These are phyloP conservation scores for Lycodopsis pacificus DNA, from an alignment of 2,797 vertebrate species.

Conservation along the genomic window DNA sequence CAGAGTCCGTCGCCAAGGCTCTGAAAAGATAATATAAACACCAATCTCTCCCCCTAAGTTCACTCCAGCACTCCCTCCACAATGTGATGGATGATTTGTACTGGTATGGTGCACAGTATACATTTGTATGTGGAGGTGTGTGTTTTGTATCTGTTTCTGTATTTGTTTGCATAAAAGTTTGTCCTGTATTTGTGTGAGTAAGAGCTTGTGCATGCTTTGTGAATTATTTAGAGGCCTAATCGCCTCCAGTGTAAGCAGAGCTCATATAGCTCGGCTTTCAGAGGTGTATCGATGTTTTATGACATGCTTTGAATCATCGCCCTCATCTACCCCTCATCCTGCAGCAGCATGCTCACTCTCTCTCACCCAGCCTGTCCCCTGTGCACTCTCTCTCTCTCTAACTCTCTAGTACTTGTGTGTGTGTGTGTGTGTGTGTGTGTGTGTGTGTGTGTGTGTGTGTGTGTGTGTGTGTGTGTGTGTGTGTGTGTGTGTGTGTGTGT, in stretches of 20 bases:
- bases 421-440: slow-evolving; percentile 24
- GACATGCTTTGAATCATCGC: slow-evolving; percentile 72
- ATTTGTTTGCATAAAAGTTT: slow-evolving; percentile 32
- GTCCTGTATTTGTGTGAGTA: slow-evolving; percentile 35
- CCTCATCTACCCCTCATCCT: slow-evolving; percentile 51
- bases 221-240: slow-evolving; percentile 77
- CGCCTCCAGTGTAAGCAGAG: slow-evolving; percentile 59
- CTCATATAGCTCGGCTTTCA: slow-evolving; percentile 45
- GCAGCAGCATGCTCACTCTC: slow-evolving; percentile 33
- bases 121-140: not conserved
- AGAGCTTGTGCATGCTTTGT: slow-evolving; percentile 33
- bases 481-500: slow-evolving; percentile 37
- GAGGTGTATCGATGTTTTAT: slow-evolving; percentile 76
- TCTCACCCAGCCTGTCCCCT: slow-evolving; percentile 31
- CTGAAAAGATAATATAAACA: slow-evolving; percentile 4
- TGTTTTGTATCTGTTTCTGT: not conserved
- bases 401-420: slow-evolving; percentile 18
- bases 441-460: slow-evolving; percentile 36
- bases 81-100: not conserved
- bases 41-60: not conserved
- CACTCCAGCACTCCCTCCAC: slow-evolving; percentile 1
- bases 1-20: not conserved
- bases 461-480: slow-evolving; percentile 24
- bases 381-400: not conserved
- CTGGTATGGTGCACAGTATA: not conserved